These are phyloP conservation scores for Sebastes kiyomatsui DNA, from an alignment of 2,797 vertebrate genomes.

Conservation along the genomic window DNA sequence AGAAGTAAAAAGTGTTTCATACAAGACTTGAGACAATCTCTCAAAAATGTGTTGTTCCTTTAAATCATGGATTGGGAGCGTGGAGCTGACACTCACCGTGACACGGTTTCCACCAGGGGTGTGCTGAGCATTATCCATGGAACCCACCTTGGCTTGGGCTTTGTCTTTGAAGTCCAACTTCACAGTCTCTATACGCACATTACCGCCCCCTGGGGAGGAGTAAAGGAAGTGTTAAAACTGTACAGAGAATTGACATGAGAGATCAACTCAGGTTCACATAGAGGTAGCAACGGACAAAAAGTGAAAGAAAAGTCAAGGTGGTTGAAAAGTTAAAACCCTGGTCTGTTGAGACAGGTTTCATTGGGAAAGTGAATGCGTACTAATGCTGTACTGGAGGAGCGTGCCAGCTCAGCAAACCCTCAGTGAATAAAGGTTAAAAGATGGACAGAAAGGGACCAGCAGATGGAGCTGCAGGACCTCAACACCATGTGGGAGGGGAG, in stretches of 20 bases:
- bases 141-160: conserved; percentile 97
- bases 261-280: neutral
- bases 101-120: conserved; percentile 90
- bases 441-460: neutral
- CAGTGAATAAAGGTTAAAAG: neutral
- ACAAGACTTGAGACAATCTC: conserved; percentile 14
- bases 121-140: conserved; percentile 94
- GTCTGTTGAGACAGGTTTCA: neutral
- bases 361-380: neutral
- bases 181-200: conserved; percentile 96
- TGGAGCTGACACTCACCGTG: conserved; percentile 83
- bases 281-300: neutral
- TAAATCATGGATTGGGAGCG: conserved; percentile 31
- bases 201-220: conserved; percentile 87
- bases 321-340: neutral
- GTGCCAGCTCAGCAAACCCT: neutral
- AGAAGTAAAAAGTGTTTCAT: neutral
- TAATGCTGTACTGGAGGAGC: neutral
- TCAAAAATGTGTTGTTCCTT: conserved; percentile 59
- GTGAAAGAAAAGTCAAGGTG: neutral
- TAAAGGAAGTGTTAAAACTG: neutral
- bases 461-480: conserved; percentile 65
- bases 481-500: neutral
- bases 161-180: conserved; percentile 99
- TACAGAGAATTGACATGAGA: neutral